Base-by-base conservation (phyloP, 2,113 vertebrate genomes). In the Genyomyrus donnyi region DNA sequence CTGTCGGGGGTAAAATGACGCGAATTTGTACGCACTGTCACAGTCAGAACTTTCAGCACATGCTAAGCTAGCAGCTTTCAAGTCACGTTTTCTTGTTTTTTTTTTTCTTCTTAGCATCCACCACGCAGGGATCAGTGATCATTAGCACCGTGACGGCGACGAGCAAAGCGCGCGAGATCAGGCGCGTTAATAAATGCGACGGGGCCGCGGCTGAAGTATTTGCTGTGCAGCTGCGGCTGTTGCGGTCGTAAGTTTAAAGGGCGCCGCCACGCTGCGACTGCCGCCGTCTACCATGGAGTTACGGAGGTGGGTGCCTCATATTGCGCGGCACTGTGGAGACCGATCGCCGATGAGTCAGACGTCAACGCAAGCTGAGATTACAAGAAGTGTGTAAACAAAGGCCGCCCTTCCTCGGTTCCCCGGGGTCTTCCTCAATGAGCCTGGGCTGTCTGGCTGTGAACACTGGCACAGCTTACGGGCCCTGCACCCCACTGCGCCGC, bases 291-390 rank as follows among this genome's bases (percentile, higher is more conserved):
- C 52, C 42, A 19, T 19, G 35, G 56, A 58, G 46, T 50, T 77
- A 91, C 91, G 87, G 90, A 89, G 91, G 92, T 92, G 91, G 92
- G 90, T 91, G 92, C 90, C 91, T 91, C 86, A 27, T 88, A 90
- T 91, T 89, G 90, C 85, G 88, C 89, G 87, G 90, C 91, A 90
- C 91, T 77, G 87, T 90, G 91, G 91, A 92, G 88, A 88, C 84
- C 45, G 83, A 88, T 62, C 85, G 85, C 49, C 49, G 90, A 85
- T 90, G 91, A 93, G 90, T 91, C 77, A 89, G 46, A 89, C 90
- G 91, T 92, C 90, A 93, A 90, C 92, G 90, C 85, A 89, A 74
- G 80, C 42, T 62, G 90, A 91, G 91, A 90, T 89, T 90, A 88
- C 90, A 62, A 86, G 85, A 90, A 84, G 91, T 77, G 90, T 89